Evolutionary conservation across 2,888 invertebrate species (phyloP), one percentile per base, ranked within the genome.

Genomic region (Cataglyphis cursor): DNA sequence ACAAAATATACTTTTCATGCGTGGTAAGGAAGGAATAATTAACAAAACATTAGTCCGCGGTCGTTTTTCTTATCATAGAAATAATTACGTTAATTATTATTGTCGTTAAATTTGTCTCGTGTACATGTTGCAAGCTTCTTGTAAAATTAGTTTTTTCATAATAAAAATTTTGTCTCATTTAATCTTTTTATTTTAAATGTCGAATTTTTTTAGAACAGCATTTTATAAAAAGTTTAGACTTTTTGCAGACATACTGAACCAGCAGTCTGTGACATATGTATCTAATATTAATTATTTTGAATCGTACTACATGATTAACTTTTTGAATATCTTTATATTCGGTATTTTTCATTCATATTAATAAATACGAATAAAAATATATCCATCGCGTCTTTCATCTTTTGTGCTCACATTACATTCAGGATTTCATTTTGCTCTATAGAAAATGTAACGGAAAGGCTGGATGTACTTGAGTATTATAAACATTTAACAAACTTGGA

Each of bases 401-500:
- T 68, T 21, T 35, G 59, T n/a, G 41, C 41, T 70, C 21, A n/a
- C 15, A 10, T 28, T 62, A 28, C n/a, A 6, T 48, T 24, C 28
- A 35, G 12, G 5, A 61, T 38, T 75, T 81, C 21, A 72, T 48
- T 12, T 31, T 1, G 24, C 6, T 74, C 59, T 48, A 28, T 15
- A 41, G 35, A 51, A 12, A 74, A 21, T 15, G 28, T 12, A 35
- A 3, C n/a, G 24, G 62, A n/a, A 51, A 31, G 28, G 15, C 9
- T 18, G 44, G 48, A 31, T 76, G 48, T 76, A 38, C n/a, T 65
- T 54, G n/a, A 31, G 44, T 51, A 66, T 82, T 66, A 75, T 64
- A 68, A 82, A 82, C 64, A 65, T 57, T 80, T 64, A 68, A 81
- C 18, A 21, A 66, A 57, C 54, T 31, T 51, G 57, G 21, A 41